These are phyloP conservation scores for Rhineura floridana DNA, from an alignment of 2,113 vertebrate species.

Conservation along the genomic window DNA sequence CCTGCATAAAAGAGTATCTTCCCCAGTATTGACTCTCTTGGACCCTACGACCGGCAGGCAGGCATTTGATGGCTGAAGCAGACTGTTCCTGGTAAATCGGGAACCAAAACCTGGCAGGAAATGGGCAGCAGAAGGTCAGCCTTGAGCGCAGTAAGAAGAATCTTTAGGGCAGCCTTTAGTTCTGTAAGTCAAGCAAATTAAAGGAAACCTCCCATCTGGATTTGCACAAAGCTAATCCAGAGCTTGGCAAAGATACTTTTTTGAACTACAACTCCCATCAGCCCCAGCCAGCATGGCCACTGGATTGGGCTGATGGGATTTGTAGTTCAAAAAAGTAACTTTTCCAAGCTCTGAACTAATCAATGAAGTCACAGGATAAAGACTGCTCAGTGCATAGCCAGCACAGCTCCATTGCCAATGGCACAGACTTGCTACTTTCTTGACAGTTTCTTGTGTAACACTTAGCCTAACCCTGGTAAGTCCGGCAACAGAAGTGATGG, in stretches of 20 bases:
- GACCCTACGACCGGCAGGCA: too few relatives aligned
- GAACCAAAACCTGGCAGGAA: not conserved
- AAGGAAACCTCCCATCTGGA: conserved; percentile 8
- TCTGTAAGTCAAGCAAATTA: conserved; percentile 2
- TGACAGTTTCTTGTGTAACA: too few relatives aligned
- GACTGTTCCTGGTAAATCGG: too few relatives aligned
- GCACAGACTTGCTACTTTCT: not conserved
- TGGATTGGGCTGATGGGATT: too few relatives aligned
- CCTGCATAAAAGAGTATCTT: too few relatives aligned
- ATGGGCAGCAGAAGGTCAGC: not conserved
- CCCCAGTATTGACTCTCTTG: too few relatives aligned
- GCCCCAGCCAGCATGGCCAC: too few relatives aligned
- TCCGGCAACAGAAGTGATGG: not conserved
- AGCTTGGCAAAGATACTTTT: too few relatives aligned
- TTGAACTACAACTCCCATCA: too few relatives aligned
- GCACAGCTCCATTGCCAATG: not conserved
- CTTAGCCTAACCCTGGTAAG: not conserved
- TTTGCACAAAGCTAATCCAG: conserved; percentile 10
- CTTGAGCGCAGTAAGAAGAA: not conserved
- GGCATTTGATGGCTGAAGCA: too few relatives aligned
- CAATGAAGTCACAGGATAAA: conserved; percentile 13
- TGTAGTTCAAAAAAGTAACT: too few relatives aligned
- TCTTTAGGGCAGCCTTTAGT: not conserved
- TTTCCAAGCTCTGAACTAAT: too few relatives aligned
- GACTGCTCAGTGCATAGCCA: not conserved